Conservation (phyloP, 2,113 vertebrate species). For the Morone saxatilis region DNA sequence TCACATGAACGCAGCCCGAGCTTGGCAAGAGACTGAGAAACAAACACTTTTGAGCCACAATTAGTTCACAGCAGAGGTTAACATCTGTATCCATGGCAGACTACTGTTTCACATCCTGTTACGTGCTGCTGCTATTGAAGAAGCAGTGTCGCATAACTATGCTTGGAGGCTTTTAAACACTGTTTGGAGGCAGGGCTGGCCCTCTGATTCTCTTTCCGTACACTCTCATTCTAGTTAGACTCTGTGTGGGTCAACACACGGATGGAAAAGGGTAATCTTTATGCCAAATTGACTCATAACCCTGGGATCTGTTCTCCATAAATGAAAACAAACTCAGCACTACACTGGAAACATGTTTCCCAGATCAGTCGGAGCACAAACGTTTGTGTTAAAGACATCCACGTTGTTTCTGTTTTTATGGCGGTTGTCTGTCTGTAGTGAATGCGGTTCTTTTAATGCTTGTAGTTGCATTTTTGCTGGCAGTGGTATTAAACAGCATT, state of each 20-base stretch:
- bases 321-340: slow-evolving; percentile 56
- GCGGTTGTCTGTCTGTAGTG: slow-evolving; percentile 5
- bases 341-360: slow-evolving; percentile 40
- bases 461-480: slow-evolving; percentile 24
- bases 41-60: slow-evolving; percentile 37
- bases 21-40: slow-evolving; percentile 30
- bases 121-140: background rate
- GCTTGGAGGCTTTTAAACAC: background rate
- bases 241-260: slow-evolving; percentile 31
- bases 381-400: slow-evolving; percentile 14
- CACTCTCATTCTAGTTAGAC: background rate
- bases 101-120: slow-evolving; percentile 46
- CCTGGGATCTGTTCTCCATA: slow-evolving; percentile 45
- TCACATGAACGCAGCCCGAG: slow-evolving; percentile 24
- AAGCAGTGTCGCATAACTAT: background rate
- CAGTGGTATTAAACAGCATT: slow-evolving; percentile 13
- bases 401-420: background rate
- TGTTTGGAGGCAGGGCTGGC: background rate
- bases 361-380: slow-evolving; percentile 22
- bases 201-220: background rate
- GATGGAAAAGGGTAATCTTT: slow-evolving; percentile 48
- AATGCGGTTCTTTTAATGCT: background rate
- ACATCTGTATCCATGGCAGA: slow-evolving; percentile 41
- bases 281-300: slow-evolving; percentile 48
- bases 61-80: slow-evolving; percentile 55